Evolutionary conservation across 2,888 invertebrate species (phyloP), one percentile per base, ranked within the genome.

Genomic region (Orthonevra nobilis): DNA sequence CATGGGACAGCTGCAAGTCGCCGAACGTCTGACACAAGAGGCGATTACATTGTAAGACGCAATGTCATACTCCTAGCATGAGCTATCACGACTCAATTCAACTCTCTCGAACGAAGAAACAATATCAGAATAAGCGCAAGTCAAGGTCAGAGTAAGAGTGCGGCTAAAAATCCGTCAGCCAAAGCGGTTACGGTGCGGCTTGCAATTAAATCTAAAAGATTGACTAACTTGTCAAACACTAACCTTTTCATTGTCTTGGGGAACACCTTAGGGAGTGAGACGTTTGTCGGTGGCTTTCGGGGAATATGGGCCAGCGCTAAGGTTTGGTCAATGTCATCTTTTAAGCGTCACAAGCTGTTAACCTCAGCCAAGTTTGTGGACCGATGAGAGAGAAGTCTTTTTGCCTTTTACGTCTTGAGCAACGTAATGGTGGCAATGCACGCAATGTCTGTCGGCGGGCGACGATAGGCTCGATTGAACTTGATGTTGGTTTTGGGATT

Each of bases 301-400:
- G 50, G 20, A 42, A 64, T 70, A 58, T 56, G 30, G 63, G 75
- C 56, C 63, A 63, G 36, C 70, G 42, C 58, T 20, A 40, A 42
- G 19, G 46, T 28, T 14, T 40, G 58, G 56, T 72, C 75, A 77
- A 77, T 77, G 75, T 77, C 70, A 72, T 64, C 26, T 46, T 42
- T 7, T 32, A 15, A 15, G 42, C 40, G 38, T 42, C 40, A 44
- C 42, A 63, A 52, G 36, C 40, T 28, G 36, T 72, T 58, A 75
- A 70, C 44, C 58, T 44, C 12, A 44, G 44, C 2, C 23, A 12
- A 50, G 26, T 54, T 50, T 38, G 38, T 75, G 15, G 75, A 56
- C 58, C 32, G 58, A 9, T 34, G 23, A 9, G 9, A 12, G 12
- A 14, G 9, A 30, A 40, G 28, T n/a, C n/a, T 48, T 12, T 2